Base-by-base conservation (phyloP, 1,140 invertebrate species). In the Copidosoma floridanum region DNA sequence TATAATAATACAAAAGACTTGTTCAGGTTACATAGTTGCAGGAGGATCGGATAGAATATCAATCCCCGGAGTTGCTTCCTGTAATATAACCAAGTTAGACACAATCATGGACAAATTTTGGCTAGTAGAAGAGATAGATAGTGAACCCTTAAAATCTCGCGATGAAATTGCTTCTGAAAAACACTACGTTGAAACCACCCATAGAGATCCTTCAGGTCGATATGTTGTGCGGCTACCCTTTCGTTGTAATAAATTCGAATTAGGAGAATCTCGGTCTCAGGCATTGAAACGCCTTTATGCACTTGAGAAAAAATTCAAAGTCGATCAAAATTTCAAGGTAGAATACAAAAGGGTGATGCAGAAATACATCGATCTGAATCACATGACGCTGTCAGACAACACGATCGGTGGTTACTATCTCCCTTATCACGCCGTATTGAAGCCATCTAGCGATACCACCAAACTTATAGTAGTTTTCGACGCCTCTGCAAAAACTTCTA, bases 181-280 rank as follows among this genome's bases (percentile, higher is more conserved):
- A 21, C 43, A 46, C n/a, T 46, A 23, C 24, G 14, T 6, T 7
- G 7, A 20, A 46, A 14, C 20, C 20, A 24, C 16, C 7, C 5
- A 3, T 3, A 18, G 20, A 10, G 43, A 46, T 24, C 4, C 5
- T 6, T 23, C 43, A 46, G 43, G 43, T 21, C 8, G 11, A 54
- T 2, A 84, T 78, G 0, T 81, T 81, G 4, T 83, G 79, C 27
- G 88, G 73, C 44, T 82, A 84, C 67, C 86, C 85, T 16, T 78
- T 82, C 10, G 84, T 80, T 54, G 81, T 83, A 60, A 80, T 73
- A 20, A 85, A 66, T 67, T 87, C 85, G 18, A 81, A 76, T 5
- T 83, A 71, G 35, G 80, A 85, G 1, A 90, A 80, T 67, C 89
- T 87, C 0, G 83, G 77, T 64, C 90, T 86, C 2, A 84, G 77